Evolutionary conservation across 2,888 invertebrate genomes (phyloP), one percentile per base, ranked within the genome.

Genomic region (Tribolium freemani): DNA sequence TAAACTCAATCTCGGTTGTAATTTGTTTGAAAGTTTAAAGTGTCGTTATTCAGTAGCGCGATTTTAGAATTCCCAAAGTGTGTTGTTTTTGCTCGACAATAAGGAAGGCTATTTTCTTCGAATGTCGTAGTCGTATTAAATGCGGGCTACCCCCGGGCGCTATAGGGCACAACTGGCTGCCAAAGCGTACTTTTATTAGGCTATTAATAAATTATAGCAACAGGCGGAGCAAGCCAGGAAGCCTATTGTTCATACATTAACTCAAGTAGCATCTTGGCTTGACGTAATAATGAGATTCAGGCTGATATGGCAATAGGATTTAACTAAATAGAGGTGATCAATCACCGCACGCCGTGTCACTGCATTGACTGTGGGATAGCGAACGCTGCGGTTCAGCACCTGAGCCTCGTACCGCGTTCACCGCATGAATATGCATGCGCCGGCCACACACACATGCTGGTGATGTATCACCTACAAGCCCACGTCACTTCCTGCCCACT

Each of bases 141-240:
- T 81, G 82, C 81, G 80, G 79, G 79, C 77, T 77, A 80, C 75
- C 78, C 78, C 78, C 78, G 73, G 76, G 79, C 77, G 77, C 78
- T 76, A 82, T 81, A 79, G 81, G 83, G 82, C 82, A 81, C 82
- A 82, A 83, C 83, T 81, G 83, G 81, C 82, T 83, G 84, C 83
- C 82, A 82, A 82, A 83, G 82, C 81, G 75, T 85, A 86, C 86
- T 86, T 86, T 86, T 87, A 86, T 86, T 85, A 84, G 84, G 84
- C 85, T 84, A 86, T 87, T 87, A 87, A 87, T 87, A 86, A 86
- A 86, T 87, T 87, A 86, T 86, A 84, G 86, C 86, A 86, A 86
- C 86, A 86, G 85, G 85, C 86, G 84, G 81, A 80, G 82, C 81
- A 82, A 81, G 81, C 81, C 81, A 81, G 82, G 79, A 81, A 81